Evolutionary conservation across 1,140 invertebrate genomes (phyloP).

Genomic region (Brachionus sp.): DNA sequence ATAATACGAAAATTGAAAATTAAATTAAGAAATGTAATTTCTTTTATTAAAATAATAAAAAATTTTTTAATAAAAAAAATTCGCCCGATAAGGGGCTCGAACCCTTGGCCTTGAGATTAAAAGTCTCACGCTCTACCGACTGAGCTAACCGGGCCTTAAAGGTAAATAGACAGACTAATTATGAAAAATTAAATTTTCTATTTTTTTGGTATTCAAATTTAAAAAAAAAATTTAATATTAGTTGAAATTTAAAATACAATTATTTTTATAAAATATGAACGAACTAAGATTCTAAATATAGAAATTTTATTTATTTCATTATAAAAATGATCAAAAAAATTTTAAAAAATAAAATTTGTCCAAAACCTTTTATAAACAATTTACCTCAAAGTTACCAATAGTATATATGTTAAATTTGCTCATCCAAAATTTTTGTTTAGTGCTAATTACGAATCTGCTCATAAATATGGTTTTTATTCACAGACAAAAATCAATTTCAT

Average conservation of each 20-base stretch:
- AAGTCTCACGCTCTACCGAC: conserved; percentile 40
- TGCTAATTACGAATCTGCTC: background rate
- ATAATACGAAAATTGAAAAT: no score
- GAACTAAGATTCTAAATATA: background rate
- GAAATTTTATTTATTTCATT: background rate
- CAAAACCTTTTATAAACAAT: background rate
- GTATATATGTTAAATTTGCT: background rate
- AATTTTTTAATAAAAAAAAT: background rate
- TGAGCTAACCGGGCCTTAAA: conserved; percentile 39
- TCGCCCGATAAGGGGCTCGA: conserved; percentile 39
- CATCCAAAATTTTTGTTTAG: background rate
- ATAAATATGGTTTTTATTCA: background rate
- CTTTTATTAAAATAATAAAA: background rate
- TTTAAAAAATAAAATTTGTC: background rate
- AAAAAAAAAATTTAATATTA: no score
- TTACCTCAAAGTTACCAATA: background rate
- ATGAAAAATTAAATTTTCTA: no score
- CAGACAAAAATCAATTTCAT: background rate
- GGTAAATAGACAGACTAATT: no score
- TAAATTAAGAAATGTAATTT: no score
- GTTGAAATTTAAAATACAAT: no score
- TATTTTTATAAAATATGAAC: background rate
- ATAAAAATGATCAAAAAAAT: background rate
- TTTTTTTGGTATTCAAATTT: no score
- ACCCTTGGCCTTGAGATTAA: conserved; percentile 40